phyloP scores from a whole-genome alignment of 2,797 vertebrate genomes.

The Poliocrania exsul region DNA sequence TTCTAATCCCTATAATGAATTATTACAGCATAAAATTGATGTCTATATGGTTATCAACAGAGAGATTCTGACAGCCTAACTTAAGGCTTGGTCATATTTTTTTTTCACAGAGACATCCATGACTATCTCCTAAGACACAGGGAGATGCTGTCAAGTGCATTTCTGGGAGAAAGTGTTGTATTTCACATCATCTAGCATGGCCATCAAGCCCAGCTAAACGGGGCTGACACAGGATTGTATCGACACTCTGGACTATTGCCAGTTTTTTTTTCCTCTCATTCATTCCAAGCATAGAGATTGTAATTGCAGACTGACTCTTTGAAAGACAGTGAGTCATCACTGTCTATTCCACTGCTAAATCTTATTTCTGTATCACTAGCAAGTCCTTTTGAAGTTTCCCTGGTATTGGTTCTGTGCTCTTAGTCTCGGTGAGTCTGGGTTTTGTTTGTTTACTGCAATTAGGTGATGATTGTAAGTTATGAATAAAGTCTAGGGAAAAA shows the following conservation, averaged over 20 bases:
- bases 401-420: not conserved
- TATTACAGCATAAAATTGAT: not conserved
- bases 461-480: not conserved
- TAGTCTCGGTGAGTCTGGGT: not conserved
- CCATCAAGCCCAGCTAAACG: not conserved
- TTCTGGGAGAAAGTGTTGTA: not conserved
- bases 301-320: slow-evolving; percentile 11
- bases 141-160: not conserved
- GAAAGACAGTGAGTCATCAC: slow-evolving; percentile 31
- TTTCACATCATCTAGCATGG: not conserved
- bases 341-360: not conserved
- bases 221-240: not conserved
- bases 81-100: not conserved
- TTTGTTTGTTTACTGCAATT: slow-evolving; percentile 26
- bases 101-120: not conserved
- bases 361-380: not conserved
- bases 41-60: not conserved
- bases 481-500: not conserved
- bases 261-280: not conserved
- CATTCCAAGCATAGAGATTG: slow-evolving; percentile 1
- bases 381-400: not conserved
- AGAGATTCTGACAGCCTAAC: not conserved
- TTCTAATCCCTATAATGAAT: not conserved
- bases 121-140: not conserved
- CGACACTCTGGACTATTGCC: not conserved